These are phyloP conservation scores for Philantomba maxwellii DNA, from an alignment of 2,113 vertebrate species.

Conservation along the genomic window DNA sequence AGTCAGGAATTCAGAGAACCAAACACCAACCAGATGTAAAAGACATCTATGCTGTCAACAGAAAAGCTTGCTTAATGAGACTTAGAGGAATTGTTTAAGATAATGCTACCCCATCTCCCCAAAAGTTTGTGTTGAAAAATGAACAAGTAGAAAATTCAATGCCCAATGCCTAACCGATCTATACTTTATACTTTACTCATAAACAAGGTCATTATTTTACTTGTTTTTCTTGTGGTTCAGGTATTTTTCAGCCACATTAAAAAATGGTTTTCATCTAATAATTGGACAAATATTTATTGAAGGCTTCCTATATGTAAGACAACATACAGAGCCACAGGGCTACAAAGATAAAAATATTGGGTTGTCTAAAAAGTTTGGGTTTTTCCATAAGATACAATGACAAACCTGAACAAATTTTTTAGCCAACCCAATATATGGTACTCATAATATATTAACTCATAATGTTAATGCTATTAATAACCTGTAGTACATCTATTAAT, in stretches of 20 bases:
- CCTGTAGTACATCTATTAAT: not conserved
- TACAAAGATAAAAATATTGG: not conserved
- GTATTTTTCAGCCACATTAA: not conserved
- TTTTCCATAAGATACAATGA: not conserved
- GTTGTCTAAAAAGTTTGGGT: not conserved
- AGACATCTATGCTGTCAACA: not conserved
- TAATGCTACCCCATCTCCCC: not conserved
- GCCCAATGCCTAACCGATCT: not conserved
- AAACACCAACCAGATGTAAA: not conserved
- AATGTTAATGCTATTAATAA: not conserved
- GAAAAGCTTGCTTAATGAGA: not conserved
- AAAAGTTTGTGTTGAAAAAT: not conserved
- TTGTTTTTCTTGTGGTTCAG: not conserved
- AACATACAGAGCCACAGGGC: fast-evolving
- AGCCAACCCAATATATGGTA: not conserved
- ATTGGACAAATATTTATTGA: not conserved
- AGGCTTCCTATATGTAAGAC: not conserved
- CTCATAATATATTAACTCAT: not conserved
- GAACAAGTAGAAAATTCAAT: not conserved
- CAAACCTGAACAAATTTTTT: not conserved
- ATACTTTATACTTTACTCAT: not conserved
- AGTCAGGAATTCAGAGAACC: not conserved
- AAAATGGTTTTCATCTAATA: not conserved
- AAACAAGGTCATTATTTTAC: not conserved
- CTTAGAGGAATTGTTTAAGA: not conserved